Percentiles rank a stretch among this genome's conserved stretches.
Conservation (phyloP, 2,888 invertebrate species). For the Stegophylla sp. region DNA sequence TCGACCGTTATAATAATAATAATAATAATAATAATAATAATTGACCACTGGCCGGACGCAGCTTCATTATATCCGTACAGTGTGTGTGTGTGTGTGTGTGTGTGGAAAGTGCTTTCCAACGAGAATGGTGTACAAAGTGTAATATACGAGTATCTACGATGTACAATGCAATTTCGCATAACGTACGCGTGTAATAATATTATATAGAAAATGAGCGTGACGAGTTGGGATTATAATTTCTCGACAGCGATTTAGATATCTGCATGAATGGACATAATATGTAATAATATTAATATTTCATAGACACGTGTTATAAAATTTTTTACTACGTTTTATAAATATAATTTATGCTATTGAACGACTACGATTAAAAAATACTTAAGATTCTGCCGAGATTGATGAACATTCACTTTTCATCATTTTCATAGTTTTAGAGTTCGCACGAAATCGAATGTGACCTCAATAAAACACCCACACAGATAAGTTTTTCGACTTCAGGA, state of each 20-base stretch:
- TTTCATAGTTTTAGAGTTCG: background rate
- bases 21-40: too few species aligned
- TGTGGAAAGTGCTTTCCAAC: constrained; percentile 49
- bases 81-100: background rate
- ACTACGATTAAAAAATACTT: background rate
- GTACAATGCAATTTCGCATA: constrained; percentile 20
- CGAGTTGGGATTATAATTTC: constrained; percentile 10
- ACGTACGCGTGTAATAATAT: constrained; percentile 20
- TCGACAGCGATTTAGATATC: constrained; percentile 21
- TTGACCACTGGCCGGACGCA: constrained; percentile 1
- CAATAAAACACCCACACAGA: background rate
- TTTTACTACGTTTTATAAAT: background rate
- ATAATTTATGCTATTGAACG: background rate
- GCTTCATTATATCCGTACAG: constrained; percentile 24
- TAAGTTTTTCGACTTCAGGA: background rate
- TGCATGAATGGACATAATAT: constrained; percentile 1
- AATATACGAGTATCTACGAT: background rate
- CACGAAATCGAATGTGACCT: background rate
- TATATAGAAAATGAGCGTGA: constrained; percentile 31
- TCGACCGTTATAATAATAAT: constrained; percentile 38
- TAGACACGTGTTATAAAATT: background rate
- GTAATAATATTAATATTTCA: background rate
- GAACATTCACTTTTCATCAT: constrained; percentile 12
- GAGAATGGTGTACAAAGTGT: constrained; percentile 29
- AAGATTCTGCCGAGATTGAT: background rate